Evolutionary conservation across 2,797 vertebrate species (phyloP).

Genomic region (Scleropages formosus): DNA sequence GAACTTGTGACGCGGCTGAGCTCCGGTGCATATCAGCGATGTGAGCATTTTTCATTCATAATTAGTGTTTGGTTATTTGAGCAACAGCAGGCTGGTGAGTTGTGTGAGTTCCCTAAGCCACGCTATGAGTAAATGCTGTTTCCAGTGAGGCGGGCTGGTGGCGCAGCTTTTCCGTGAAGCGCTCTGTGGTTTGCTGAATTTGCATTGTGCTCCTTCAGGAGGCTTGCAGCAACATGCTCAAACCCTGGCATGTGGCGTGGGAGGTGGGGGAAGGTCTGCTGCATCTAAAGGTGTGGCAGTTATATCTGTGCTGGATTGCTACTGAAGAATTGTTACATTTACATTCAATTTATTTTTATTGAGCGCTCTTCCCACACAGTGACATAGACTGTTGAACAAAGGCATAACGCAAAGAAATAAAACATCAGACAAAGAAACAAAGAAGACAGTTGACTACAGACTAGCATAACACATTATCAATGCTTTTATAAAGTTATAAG

Average conservation of each 20-base stretch:
- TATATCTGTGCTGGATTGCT: too few species aligned
- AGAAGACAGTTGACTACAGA: too few species aligned
- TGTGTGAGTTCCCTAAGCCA: neutral
- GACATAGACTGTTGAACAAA: too few species aligned
- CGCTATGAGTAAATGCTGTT: neutral
- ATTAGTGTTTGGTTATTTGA: neutral
- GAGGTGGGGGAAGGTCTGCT: too few species aligned
- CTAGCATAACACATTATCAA: too few species aligned
- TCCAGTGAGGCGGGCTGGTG: neutral
- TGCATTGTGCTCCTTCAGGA: neutral
- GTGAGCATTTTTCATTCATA: neutral
- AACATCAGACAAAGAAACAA: too few species aligned
- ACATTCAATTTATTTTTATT: too few species aligned
- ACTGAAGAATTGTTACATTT: too few species aligned
- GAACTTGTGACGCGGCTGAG: neutral
- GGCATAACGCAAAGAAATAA: too few species aligned
- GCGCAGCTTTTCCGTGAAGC: conserved; percentile 10
- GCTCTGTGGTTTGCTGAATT: conserved; percentile 18
- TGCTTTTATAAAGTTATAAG: too few species aligned
- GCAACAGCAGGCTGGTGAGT: neutral
- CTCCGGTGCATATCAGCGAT: neutral
- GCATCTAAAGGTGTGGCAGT: too few species aligned
- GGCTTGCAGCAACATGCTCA: neutral
- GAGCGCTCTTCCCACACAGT: too few species aligned
- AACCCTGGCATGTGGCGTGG: neutral